A percentile compares a stretch with the other conserved stretches of the same genome.
Conservation (phyloP, 2,888 invertebrate species). For the Coelogynopora nodosa region DNA sequence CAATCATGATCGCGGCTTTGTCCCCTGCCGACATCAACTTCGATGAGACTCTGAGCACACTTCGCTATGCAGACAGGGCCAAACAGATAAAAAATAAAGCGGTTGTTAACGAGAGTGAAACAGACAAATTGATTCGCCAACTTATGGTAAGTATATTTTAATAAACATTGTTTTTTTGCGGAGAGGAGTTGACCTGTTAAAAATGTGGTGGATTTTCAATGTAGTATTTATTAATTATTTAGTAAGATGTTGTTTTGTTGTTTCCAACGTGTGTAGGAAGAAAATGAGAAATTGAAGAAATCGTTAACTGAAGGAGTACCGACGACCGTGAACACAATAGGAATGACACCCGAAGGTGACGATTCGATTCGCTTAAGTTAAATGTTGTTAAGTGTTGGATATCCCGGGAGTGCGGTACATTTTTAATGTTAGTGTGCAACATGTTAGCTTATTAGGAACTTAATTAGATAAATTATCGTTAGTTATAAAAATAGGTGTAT, state of each 20-base stretch:
- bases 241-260: background rate
- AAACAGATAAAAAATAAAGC: constrained; percentile 62
- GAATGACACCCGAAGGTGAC: constrained; percentile 32
- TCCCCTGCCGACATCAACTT: constrained; percentile 62
- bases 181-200: background rate
- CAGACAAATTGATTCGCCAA: constrained; percentile 61
- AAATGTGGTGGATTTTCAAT: background rate
- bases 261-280: constrained; percentile 29
- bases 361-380: too few species aligned
- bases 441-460: too few species aligned
- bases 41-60: constrained; percentile 60
- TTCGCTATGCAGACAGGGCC: constrained; percentile 61
- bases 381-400: too few species aligned
- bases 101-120: constrained; percentile 61
- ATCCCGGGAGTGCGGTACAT: too few species aligned
- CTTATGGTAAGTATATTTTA: constrained; percentile 53
- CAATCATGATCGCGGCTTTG: constrained; percentile 62
- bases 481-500: too few species aligned
- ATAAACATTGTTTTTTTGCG: background rate
- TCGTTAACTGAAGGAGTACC: background rate
- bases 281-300: constrained; percentile 49
- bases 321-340: constrained; percentile 15
- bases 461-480: too few species aligned
- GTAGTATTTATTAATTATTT: background rate
- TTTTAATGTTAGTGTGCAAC: too few species aligned